Base-by-base conservation (phyloP, 2,888 invertebrate species). In the Thera britannica region DNA sequence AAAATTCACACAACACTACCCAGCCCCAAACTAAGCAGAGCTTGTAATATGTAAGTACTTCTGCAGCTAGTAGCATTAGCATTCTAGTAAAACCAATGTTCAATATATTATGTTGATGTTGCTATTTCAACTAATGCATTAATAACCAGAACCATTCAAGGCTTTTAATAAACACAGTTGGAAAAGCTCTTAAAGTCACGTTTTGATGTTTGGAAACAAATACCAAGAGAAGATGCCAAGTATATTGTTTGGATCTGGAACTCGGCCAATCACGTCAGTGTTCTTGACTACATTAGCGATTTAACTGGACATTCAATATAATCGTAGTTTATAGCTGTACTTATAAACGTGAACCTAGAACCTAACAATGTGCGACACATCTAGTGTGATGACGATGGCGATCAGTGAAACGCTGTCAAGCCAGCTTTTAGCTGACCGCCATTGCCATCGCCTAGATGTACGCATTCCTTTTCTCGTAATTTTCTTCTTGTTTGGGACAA, bases 131-230 rank as follows among this genome's bases (percentile, higher is more conserved):
- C 46, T 11, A 59, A 49, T 51, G 34, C 38, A 36, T 36, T 49
- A 65, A 60, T 60, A 9, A 56, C 8, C 6, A 38, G 23, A 65
- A 52, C 12, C 12, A 59, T 65, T 59, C 6, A 36, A 35, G 38
- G 60, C 34, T 66, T 63, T 67, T 67, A 67, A 59, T 60, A 44
- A 63, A 57, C 35, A 36, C 36, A 4, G 12, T 38, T 38, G 41
- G 12, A n/a, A 61, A 56, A 61, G 55, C 49, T 59, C 23, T 3
- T 3, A 38, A 52, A 56, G 56, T 38, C 57, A 60, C 51, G 57
- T 57, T 52, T 9, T 6, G 49, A 56, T 56, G 63, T 64, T 68
- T 65, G 54, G 52, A 63, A 65, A 65, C 68, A 68, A 62, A 62
- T 57, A 35, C 48, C 48, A 5, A 23, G 34, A 12, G 44, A 51